Evolutionary conservation across 2,888 invertebrate genomes (phyloP).

Genomic region (Diaprepes abbreviatus): DNA sequence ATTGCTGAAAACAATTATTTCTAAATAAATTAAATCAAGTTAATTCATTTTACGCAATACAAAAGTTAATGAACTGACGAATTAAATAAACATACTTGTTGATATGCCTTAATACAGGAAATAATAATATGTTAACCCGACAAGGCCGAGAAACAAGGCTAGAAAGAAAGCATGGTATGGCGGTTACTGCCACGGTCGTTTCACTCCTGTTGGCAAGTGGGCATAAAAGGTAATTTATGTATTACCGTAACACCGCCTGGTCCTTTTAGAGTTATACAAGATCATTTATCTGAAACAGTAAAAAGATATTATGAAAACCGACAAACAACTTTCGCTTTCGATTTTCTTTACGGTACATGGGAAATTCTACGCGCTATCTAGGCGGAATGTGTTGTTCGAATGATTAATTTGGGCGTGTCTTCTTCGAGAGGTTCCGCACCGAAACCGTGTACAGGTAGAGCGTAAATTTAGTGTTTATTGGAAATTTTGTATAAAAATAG

Average conservation of each 20-base stretch:
- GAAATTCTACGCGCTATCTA: not conserved
- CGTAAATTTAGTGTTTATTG: too few relatives aligned
- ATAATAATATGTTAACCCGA: not conserved
- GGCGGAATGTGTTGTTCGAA: not conserved
- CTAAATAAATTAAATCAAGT: too few relatives aligned
- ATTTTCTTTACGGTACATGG: constrained; percentile 5
- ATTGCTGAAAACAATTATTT: too few relatives aligned
- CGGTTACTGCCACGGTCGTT: constrained; percentile 28
- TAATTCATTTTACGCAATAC: not conserved
- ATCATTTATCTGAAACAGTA: constrained; percentile 25
- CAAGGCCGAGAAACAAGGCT: constrained; percentile 25
- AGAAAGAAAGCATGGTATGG: constrained; percentile 20
- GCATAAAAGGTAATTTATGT: constrained; percentile 22
- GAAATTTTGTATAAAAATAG: too few relatives aligned
- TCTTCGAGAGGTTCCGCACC: too few relatives aligned
- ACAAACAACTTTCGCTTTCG: constrained; percentile 22
- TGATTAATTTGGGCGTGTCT: not conserved
- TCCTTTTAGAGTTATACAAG: constrained; percentile 22
- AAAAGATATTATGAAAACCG: constrained; percentile 11
- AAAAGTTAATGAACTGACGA: not conserved
- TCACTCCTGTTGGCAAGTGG: not conserved
- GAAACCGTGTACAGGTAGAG: too few relatives aligned
- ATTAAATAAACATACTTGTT: not conserved
- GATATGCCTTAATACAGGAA: constrained; percentile 4
- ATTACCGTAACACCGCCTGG: constrained; percentile 10